Conservation (phyloP, 2,113 vertebrate genomes). For the Sminthopsis crassicaudata region DNA sequence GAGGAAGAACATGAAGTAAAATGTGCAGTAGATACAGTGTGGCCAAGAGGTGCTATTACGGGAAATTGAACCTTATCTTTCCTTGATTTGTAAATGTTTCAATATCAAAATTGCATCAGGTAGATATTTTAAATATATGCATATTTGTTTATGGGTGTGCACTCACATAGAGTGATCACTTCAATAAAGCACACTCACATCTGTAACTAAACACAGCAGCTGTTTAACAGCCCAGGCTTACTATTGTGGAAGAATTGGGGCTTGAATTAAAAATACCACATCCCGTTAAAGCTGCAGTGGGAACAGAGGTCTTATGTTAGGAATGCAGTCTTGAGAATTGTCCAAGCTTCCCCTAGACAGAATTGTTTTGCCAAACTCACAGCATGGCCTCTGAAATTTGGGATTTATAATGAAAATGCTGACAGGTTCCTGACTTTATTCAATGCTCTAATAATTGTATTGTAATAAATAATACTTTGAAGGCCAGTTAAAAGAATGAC, state of each 20-base stretch:
- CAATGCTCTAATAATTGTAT: conserved; percentile 58
- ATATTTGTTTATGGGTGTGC: conserved; percentile 76
- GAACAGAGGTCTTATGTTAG: conserved; percentile 57
- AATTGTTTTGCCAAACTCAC: conserved; percentile 67
- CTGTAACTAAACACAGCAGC: conserved; percentile 76
- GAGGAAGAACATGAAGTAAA: not conserved
- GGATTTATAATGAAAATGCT: conserved; percentile 57
- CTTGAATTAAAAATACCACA: conserved; percentile 70
- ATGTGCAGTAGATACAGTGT: not conserved
- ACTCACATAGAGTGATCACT: conserved; percentile 69
- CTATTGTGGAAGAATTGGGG: conserved; percentile 41
- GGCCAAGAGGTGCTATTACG: conserved; percentile 28
- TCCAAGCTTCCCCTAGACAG: conserved; percentile 65
- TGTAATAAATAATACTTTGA: conserved; percentile 62
- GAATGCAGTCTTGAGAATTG: conserved; percentile 51
- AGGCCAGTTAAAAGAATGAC: conserved; percentile 39
- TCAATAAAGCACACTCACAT: conserved; percentile 74
- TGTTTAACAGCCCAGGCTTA: conserved; percentile 70
- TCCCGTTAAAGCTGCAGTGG: conserved; percentile 35
- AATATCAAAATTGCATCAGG: conserved; percentile 76
- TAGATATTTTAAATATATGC: conserved; percentile 77
- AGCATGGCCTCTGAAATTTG: conserved; percentile 61
- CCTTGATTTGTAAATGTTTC: conserved; percentile 73
- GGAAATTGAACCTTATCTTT: conserved; percentile 68
- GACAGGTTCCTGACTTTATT: conserved; percentile 55